phyloP scores from a whole-genome alignment of 2,113 vertebrate species.

The Monarcha castaneiventris region DNA sequence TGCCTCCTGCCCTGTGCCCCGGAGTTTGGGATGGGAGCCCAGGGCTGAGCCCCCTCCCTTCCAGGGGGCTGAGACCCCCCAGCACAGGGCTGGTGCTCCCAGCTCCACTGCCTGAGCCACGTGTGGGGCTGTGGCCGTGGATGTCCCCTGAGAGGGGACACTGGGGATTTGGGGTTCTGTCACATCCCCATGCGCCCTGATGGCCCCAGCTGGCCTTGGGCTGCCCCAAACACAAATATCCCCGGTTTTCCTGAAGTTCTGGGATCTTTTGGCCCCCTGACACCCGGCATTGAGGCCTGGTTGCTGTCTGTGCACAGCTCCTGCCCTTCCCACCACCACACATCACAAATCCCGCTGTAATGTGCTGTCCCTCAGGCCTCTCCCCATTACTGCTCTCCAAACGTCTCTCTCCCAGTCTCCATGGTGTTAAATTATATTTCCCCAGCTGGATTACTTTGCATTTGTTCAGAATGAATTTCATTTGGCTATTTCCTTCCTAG shows the following conservation, averaged over 20 bases:
- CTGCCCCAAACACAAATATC: neutral
- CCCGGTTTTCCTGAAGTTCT: rapidly evolving
- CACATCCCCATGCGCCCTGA: rapidly evolving
- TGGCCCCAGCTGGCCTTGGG: neutral
- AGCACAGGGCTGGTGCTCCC: neutral
- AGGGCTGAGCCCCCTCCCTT: neutral
- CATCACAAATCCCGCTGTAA: neutral
- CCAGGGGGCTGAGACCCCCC: neutral
- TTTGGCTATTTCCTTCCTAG: slow-evolving; percentile 68
- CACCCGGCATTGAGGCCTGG: neutral
- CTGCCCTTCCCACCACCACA: neutral
- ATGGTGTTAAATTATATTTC: slow-evolving; percentile 69
- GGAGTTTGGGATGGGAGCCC: neutral
- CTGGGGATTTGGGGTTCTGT: rapidly evolving
- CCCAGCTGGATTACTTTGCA: slow-evolving; percentile 67
- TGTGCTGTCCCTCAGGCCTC: slow-evolving; percentile 34
- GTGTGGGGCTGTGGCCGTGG: rapidly evolving
- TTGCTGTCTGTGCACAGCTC: neutral
- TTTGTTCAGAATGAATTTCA: slow-evolving; percentile 67
- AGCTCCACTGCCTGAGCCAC: neutral
- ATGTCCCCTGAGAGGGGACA: neutral
- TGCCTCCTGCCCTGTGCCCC: rapidly evolving
- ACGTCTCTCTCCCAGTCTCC: slow-evolving; percentile 59
- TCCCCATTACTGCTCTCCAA: slow-evolving; percentile 46
- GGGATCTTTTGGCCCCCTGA: neutral